A percentile compares a stretch with the other conserved stretches of the same genome.
phyloP scores from a whole-genome alignment of 2,888 invertebrate species.

The Sceliomorpha sp. region DNA sequence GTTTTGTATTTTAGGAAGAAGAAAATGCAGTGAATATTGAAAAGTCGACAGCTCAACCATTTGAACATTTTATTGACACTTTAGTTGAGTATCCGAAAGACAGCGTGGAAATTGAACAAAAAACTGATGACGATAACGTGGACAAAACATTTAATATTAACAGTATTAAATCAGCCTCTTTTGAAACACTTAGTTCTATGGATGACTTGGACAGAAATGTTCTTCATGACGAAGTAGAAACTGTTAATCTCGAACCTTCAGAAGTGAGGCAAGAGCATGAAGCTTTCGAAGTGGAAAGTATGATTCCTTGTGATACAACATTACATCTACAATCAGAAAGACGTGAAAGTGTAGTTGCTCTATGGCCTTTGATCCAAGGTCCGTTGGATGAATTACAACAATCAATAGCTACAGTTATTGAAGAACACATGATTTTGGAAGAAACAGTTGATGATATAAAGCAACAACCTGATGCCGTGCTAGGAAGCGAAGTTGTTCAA shows the following conservation, averaged over 20 bases:
- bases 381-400: slow-evolving; percentile 77
- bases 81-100: slow-evolving; percentile 57
- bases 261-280: not conserved
- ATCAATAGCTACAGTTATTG: slow-evolving; percentile 74
- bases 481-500: slow-evolving; percentile 43
- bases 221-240: slow-evolving; percentile 1
- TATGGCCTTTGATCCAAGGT: slow-evolving; percentile 58
- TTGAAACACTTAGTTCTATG: not conserved
- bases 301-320: slow-evolving; percentile 32
- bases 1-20: slow-evolving; percentile 18
- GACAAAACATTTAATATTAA: not conserved
- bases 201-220: not conserved
- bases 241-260: not conserved
- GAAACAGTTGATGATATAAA: slow-evolving; percentile 28
- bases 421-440: slow-evolving; percentile 45
- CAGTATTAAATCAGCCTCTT: not conserved
- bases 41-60: slow-evolving; percentile 62
- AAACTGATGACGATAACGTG: not conserved
- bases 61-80: slow-evolving; percentile 67
- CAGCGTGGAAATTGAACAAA: not conserved
- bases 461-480: not conserved
- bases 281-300: slow-evolving; percentile 12
- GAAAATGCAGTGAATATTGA: slow-evolving; percentile 63
- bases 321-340: slow-evolving; percentile 25
- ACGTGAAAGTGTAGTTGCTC: slow-evolving; percentile 43